These are phyloP conservation scores for Glaucidium brasilianum DNA, from an alignment of 2,113 vertebrate genomes.

Conservation along the genomic window DNA sequence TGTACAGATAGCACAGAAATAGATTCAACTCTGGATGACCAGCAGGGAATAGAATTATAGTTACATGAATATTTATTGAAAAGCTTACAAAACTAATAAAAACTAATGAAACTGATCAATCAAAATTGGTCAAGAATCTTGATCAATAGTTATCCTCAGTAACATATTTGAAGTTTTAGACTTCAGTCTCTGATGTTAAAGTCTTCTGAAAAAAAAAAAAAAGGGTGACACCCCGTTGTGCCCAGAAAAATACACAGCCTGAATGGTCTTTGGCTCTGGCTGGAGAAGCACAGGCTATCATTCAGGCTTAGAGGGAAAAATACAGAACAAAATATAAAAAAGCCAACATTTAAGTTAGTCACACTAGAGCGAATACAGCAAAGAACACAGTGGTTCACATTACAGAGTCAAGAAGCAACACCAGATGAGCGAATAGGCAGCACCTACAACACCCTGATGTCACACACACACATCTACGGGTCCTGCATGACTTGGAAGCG, in stretches of 20 bases:
- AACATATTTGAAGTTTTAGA: not conserved
- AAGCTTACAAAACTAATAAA: not conserved
- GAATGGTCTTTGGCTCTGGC: not conserved
- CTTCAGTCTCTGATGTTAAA: not conserved
- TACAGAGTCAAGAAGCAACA: not conserved
- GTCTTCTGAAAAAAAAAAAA: not conserved
- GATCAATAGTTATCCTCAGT: not conserved
- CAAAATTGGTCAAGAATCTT: not conserved
- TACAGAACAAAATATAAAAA: not conserved
- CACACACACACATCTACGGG: fast-evolving
- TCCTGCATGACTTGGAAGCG: fast-evolving
- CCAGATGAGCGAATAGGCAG: not conserved
- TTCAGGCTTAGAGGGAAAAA: not conserved
- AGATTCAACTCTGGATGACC: not conserved
- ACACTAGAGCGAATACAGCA: fast-evolving
- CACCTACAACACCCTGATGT: fast-evolving
- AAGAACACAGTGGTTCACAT: not conserved
- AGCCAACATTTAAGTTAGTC: too few relatives aligned
- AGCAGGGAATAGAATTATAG: not conserved
- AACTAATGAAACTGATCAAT: not conserved
- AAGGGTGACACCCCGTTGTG: not conserved
- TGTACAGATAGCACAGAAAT: not conserved
- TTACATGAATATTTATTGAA: not conserved
- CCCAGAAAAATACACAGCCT: not conserved
- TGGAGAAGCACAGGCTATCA: not conserved